Evolutionary conservation across 1,140 invertebrate species (phyloP).

Genomic region (Penaeus vannamei): DNA sequence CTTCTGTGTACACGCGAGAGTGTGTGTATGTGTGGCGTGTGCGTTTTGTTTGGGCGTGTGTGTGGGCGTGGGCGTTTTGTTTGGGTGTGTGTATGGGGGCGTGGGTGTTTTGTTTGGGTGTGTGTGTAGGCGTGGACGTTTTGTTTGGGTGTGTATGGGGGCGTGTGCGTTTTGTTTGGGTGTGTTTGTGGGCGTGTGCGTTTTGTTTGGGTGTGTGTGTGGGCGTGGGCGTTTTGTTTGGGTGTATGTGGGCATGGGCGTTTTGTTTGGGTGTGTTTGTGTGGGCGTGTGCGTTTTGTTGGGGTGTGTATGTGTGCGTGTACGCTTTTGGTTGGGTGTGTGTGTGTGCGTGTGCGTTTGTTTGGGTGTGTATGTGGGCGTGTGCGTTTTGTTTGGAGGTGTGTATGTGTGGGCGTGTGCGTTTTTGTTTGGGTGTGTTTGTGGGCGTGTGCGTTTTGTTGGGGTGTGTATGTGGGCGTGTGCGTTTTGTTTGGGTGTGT

Average conservation of each 20-base stretch:
- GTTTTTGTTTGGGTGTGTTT: neutral
- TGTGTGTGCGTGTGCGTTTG: neutral
- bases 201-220: too few species aligned
- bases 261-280: conserved; percentile 1
- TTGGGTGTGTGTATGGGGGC: neutral
- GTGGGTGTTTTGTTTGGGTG: neutral
- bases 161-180: too few species aligned
- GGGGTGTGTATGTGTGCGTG: too few species aligned
- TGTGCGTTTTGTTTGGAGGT: neutral
- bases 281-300: neutral
- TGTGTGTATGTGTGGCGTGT: too few species aligned
- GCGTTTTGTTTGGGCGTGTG: neutral
- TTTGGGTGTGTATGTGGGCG: neutral
- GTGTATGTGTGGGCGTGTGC: neutral
- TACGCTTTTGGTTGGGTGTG: neutral
- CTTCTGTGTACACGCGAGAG: too few species aligned
- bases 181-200: too few species aligned
- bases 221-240: neutral
- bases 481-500: too few species aligned
- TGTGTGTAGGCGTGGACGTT: too few species aligned
- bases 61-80: neutral
- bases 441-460: neutral
- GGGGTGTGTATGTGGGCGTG: neutral
- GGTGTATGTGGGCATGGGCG: neutral
- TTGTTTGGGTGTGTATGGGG: too few species aligned